These are phyloP conservation scores for Caradrina kadenii DNA, from an alignment of 2,888 invertebrate genomes.

Conservation along the genomic window DNA sequence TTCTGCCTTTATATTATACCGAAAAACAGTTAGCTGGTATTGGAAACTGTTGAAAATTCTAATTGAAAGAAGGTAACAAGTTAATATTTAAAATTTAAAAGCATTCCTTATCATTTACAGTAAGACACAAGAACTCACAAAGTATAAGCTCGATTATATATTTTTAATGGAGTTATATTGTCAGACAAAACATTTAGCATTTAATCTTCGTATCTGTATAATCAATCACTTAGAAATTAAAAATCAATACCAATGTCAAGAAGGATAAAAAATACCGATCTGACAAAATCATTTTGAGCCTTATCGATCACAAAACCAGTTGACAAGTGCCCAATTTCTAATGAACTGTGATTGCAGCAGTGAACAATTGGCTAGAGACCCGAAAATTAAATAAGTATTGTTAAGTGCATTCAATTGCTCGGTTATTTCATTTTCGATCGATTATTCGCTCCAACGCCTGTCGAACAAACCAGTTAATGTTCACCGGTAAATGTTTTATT, in stretches of 20 bases:
- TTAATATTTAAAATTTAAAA: background rate
- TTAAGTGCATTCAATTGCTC: conserved; percentile 72
- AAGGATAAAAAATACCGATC: background rate
- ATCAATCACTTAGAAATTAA: conserved; percentile 10
- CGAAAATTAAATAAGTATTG: conserved; percentile 52
- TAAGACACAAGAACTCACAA: background rate
- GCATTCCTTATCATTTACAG: too few relatives aligned
- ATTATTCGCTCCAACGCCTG: conserved; percentile 81
- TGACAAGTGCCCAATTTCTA: conserved; percentile 18
- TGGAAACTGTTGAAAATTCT: conserved; percentile 1
- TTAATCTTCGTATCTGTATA: conserved; percentile 2
- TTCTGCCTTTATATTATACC: conserved; percentile 4
- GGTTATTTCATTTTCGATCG: conserved; percentile 76
- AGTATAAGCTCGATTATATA: conserved; percentile 3
- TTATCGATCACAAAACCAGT: conserved; percentile 26
- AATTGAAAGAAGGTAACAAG: conserved; percentile 8
- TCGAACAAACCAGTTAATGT: conserved; percentile 68
- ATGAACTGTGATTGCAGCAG: conserved; percentile 29
- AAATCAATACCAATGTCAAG: background rate
- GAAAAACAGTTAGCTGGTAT: conserved; percentile 30
- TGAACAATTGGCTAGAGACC: conserved; percentile 34
- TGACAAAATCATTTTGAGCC: conserved; percentile 16
- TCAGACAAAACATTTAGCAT: background rate
- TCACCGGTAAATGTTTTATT: conserved; percentile 70
- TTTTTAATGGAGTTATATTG: background rate